phyloP scores from a whole-genome alignment of 2,797 vertebrate species.

The Protonibea diacanthus region DNA sequence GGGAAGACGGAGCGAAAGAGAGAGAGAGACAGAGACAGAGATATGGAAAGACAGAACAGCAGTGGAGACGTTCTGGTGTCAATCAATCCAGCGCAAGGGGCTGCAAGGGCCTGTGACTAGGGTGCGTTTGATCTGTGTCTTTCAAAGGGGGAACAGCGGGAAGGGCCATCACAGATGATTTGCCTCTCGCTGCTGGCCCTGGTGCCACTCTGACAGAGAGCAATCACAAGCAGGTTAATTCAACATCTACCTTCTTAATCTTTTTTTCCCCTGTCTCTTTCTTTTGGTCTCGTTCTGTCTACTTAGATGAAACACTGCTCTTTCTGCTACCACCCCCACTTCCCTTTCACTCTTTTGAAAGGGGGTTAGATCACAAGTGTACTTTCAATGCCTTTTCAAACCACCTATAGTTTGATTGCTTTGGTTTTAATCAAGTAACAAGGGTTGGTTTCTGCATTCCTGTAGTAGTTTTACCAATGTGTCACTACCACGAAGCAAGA shows the following conservation, averaged over 20 bases:
- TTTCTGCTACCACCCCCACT: conserved; percentile 59
- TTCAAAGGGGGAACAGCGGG: conserved; percentile 83
- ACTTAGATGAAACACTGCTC: conserved; percentile 82
- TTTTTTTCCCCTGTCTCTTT: conserved; percentile 80
- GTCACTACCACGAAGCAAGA: not conserved
- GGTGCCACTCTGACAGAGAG: conserved; percentile 83
- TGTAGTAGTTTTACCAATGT: conserved; percentile 18
- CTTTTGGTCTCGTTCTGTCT: conserved; percentile 85
- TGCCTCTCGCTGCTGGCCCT: conserved; percentile 85
- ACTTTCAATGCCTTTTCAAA: conserved; percentile 64
- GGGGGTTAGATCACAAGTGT: conserved; percentile 66
- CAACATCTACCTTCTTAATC: conserved; percentile 85
- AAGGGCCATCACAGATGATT: conserved; percentile 88
- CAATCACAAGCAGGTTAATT: conserved; percentile 89
- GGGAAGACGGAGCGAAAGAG: conserved; percentile 55
- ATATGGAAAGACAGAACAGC: conserved; percentile 73
- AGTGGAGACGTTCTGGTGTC: conserved; percentile 85
- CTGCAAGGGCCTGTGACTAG: conserved; percentile 75
- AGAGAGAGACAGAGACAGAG: conserved; percentile 8
- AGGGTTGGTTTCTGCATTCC: conserved; percentile 26
- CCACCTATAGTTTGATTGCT: conserved; percentile 54
- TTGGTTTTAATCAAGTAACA: conserved; percentile 40
- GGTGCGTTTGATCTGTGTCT: conserved; percentile 89
- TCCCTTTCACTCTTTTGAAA: conserved; percentile 61
- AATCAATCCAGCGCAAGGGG: conserved; percentile 86